Conservation (phyloP, 2,113 vertebrate genomes). For the Scophthalmus maximus region DNA sequence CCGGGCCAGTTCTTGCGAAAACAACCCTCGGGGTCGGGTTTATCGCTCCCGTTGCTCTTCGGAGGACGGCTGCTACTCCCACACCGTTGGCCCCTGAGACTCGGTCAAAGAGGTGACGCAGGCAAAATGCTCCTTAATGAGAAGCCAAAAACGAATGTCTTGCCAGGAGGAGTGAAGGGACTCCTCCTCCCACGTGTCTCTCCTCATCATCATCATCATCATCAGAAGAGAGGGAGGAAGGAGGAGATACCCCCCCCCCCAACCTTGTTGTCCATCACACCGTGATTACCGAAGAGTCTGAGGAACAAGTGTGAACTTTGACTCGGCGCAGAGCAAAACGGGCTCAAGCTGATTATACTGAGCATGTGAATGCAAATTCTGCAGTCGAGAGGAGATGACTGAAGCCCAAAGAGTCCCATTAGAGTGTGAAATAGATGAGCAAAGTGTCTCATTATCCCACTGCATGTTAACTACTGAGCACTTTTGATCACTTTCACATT, state of each 20-base stretch:
- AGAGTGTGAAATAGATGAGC: constrained; percentile 57
- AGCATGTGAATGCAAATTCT: constrained; percentile 59
- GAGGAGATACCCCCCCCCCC: constrained; percentile 6
- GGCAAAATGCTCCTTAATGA: neutral
- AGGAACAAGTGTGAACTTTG: constrained; percentile 15
- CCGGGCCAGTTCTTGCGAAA: neutral
- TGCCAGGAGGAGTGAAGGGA: neutral
- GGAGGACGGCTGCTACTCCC: constrained; percentile 24
- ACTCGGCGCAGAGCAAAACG: constrained; percentile 16
- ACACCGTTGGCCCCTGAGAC: neutral
- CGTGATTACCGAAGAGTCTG: constrained; percentile 25
- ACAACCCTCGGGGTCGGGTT: neutral
- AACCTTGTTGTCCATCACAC: constrained; percentile 39
- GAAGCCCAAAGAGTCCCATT: constrained; percentile 59
- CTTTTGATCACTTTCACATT: constrained; percentile 46
- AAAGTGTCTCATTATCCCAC: constrained; percentile 57
- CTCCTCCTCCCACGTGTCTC: neutral
- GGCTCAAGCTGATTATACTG: constrained; percentile 44
- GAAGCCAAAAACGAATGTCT: neutral
- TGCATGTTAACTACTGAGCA: constrained; percentile 48
- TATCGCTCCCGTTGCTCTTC: constrained; percentile 24
- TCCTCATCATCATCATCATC: constrained; percentile 15
- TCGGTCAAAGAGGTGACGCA: neutral
- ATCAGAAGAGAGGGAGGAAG: no score
- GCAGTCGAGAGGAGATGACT: constrained; percentile 44